Evolutionary conservation across 2,888 invertebrate species (phyloP), one percentile per base, ranked within the genome.

Genomic region (Koerneria pararmatus): DNA sequence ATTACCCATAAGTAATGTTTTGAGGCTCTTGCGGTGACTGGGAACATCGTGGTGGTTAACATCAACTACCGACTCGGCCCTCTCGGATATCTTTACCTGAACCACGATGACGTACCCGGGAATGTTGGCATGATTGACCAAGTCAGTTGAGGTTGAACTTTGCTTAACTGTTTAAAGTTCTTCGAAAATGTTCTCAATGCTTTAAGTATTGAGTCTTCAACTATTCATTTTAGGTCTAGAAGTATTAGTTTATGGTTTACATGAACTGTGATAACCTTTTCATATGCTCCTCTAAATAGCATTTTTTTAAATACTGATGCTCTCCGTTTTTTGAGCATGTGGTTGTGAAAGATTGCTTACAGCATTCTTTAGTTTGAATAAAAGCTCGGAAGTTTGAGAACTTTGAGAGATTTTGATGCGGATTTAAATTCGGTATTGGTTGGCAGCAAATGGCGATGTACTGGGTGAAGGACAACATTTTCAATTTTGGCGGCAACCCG

Each of bases 51-150:
- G 82, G 92, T 95, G 11, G 94, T 92, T 68, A 92, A 93, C 34
- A 91, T 95, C 41, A 83, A 83, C 70, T 82, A 82, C 60, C 77
- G 82, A 64, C 90, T 93, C 37, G 94, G 94, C 8, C 91, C 93
- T 0, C 93, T 95, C 83, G 95, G 95, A 34, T 95, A 94, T 86
- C 88, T 95, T 65, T 94, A 92, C 85, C 86, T 93, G 80, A 89
- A 89, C 65, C 89, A 89, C 78, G 90, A 75, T 3, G 80, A 83
- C 76, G 90, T 91, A 0, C 92, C 92, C 0, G 93, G 93, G 8
- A 95, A 95, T 84, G 91, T 92, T 89, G 94, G 86, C 0, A 87
- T 95, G 35, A 91, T 93, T 90, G 95, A 95, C 87, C 95, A 80
- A 74, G 79, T 80, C 37, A 41, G 11, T 4, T 41, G 24, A 32